A percentile compares a stretch with the other conserved stretches of the same genome.
Conservation (phyloP, 2,888 invertebrate genomes). For the Hipparchia sbordonii region DNA sequence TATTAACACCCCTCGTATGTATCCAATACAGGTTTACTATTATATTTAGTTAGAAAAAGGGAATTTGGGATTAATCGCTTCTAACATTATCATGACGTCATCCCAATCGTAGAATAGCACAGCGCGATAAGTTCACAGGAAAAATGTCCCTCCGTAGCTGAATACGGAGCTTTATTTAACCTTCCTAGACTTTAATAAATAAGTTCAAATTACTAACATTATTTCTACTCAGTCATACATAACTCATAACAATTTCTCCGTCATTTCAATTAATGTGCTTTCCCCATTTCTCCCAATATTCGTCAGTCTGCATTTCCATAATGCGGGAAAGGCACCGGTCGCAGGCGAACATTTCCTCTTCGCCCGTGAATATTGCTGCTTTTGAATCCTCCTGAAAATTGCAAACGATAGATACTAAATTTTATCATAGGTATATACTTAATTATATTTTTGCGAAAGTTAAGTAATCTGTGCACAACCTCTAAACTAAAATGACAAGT, state of each 20-base stretch:
- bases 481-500: no score
- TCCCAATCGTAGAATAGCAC: no score
- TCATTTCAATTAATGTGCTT: conserved; percentile 60
- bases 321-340: conserved; percentile 96
- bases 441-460: no score
- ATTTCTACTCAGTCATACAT: background rate
- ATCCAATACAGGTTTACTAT: no score
- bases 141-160: no score
- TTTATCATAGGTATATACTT: no score
- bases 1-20: no score
- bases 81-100: no score
- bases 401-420: background rate
- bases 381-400: conserved; percentile 85
- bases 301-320: conserved; percentile 97
- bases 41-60: no score
- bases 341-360: conserved; percentile 98
- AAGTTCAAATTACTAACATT: background rate
- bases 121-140: no score
- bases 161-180: background rate
- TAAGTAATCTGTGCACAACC: no score
- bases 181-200: background rate
- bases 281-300: conserved; percentile 95
- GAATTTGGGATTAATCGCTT: no score
- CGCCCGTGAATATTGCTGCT: conserved; percentile 97
- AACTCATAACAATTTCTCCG: background rate